These are phyloP conservation scores for Syngnathus typhle DNA, from an alignment of 2,113 vertebrate species.

Conservation along the genomic window DNA sequence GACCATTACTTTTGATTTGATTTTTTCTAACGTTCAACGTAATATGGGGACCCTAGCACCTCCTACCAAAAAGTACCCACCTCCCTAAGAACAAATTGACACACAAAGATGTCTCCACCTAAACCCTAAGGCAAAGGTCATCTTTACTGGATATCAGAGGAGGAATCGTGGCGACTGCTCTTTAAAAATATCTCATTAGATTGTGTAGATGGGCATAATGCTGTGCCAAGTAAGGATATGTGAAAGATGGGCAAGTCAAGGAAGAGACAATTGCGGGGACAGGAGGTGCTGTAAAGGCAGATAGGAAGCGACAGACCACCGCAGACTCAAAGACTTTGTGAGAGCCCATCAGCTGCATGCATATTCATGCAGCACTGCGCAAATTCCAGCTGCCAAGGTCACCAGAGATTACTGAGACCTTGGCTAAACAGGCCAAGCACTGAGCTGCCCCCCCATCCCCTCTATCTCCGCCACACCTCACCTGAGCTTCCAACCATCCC, in stretches of 20 bases:
- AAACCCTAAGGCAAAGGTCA: not conserved
- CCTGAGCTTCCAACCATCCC: not conserved
- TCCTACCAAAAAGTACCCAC: too few species aligned
- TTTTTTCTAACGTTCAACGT: too few species aligned
- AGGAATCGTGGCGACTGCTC: constrained; percentile 9
- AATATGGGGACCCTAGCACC: too few species aligned
- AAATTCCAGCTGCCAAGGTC: constrained; percentile 63
- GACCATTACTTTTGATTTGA: too few species aligned
- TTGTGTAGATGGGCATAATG: not conserved
- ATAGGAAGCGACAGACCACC: constrained; percentile 21
- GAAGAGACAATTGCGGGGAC: not conserved
- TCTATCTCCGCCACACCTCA: not conserved
- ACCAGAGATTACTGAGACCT: constrained; percentile 59
- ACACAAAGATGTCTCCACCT: too few species aligned
- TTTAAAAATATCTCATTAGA: not conserved
- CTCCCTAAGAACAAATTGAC: too few species aligned
- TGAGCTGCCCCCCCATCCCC: constrained; percentile 9
- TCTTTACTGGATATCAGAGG: not conserved
- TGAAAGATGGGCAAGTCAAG: not conserved
- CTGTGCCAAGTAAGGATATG: not conserved
- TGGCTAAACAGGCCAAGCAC: constrained; percentile 50
- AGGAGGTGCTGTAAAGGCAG: not conserved
- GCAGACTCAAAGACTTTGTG: constrained; percentile 31
- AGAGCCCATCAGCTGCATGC: constrained; percentile 36
- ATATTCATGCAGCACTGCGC: constrained; percentile 59